Evolutionary conservation across 2,113 vertebrate species (phyloP).

Genomic region (Callopanchax toddi): DNA sequence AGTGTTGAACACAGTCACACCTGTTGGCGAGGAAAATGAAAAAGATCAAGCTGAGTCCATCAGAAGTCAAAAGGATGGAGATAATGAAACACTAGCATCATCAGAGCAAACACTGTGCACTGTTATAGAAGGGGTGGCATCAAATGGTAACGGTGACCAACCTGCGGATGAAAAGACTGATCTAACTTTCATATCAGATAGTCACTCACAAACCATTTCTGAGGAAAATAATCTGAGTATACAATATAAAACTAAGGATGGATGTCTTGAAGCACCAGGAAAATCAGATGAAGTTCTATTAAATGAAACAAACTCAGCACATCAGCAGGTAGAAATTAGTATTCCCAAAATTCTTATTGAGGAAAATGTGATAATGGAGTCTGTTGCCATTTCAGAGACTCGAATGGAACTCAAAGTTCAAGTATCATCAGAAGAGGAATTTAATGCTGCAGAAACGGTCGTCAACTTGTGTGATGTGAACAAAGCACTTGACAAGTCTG

Average conservation of each 20-base stretch:
- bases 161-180: conserved; percentile 11
- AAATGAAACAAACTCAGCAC: neutral
- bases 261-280: conserved; percentile 12
- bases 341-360: conserved; percentile 18
- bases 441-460: conserved; percentile 23
- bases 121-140: conserved; percentile 11
- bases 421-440: conserved; percentile 32
- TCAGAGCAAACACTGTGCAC: conserved; percentile 24
- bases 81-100: conserved; percentile 11
- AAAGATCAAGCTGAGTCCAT: conserved; percentile 1
- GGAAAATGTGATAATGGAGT: neutral
- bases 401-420: conserved; percentile 47
- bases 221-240: conserved; percentile 25
- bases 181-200: conserved; percentile 2
- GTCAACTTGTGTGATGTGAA: conserved; percentile 25
- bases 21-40: conserved; percentile 6
- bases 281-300: neutral
- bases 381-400: conserved; percentile 17
- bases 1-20: conserved; percentile 14
- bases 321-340: conserved; percentile 16
- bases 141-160: conserved; percentile 16
- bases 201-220: conserved; percentile 16
- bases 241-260: conserved; percentile 14
- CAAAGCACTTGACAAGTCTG: conserved; percentile 19
- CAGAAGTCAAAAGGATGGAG: conserved; percentile 16